phyloP scores from a whole-genome alignment of 2,113 vertebrate genomes.

The Zosterops lateralis region DNA sequence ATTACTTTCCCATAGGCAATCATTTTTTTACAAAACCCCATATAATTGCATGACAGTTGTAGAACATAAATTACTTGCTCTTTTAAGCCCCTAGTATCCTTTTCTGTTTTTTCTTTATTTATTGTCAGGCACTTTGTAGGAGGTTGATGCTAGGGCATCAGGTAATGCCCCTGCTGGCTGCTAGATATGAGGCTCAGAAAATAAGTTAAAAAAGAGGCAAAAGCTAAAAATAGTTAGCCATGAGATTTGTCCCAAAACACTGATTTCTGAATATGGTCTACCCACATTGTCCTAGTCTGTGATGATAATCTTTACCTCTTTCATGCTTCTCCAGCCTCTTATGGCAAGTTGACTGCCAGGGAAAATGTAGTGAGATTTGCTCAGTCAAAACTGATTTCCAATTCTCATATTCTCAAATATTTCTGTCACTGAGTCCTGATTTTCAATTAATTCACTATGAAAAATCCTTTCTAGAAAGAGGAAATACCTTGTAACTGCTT shows the following conservation, averaged over 20 bases:
- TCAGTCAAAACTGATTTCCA: not conserved
- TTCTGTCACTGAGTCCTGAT: not conserved
- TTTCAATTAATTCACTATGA: not conserved
- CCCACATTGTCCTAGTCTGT: not conserved
- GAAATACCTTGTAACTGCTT: not conserved
- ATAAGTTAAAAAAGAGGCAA: not conserved
- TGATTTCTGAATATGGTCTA: not conserved
- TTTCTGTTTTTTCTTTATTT: not conserved
- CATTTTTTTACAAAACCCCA: not conserved
- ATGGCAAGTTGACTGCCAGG: not conserved
- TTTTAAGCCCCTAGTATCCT: not conserved
- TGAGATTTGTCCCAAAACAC: not conserved
- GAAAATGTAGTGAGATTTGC: not conserved
- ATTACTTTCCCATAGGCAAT: not conserved
- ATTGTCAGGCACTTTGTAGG: not conserved
- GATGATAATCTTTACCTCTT: not conserved
- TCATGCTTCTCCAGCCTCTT: not conserved
- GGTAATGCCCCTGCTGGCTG: not conserved
- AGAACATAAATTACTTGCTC: not conserved
- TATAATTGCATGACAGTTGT: not conserved
- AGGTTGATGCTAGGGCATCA: not conserved
- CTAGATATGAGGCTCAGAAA: not conserved
- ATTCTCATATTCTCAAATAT: not conserved
- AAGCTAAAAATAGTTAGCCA: not conserved
- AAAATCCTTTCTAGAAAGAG: not conserved